These are phyloP conservation scores for Suillia variegata DNA, from an alignment of 2,888 invertebrate genomes.

Conservation along the genomic window DNA sequence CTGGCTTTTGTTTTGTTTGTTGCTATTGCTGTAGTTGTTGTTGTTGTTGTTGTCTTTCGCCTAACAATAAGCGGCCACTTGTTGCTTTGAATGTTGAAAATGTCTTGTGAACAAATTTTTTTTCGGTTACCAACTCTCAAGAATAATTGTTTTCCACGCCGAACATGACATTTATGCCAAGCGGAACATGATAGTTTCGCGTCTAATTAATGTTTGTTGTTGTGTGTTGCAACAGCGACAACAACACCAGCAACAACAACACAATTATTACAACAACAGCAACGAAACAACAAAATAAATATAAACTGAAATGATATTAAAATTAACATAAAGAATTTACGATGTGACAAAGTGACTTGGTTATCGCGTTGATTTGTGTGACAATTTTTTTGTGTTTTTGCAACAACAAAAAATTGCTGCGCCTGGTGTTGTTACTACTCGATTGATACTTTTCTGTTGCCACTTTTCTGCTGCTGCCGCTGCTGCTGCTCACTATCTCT, in stretches of 20 bases:
- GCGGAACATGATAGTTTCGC: conserved; percentile 34
- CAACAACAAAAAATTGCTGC: too few relatives aligned
- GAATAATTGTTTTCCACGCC: conserved; percentile 22
- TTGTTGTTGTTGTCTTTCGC: not conserved
- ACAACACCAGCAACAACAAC: conserved; percentile 15
- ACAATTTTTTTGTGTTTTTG: too few relatives aligned
- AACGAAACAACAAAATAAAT: conserved; percentile 23
- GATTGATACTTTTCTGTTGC: too few relatives aligned
- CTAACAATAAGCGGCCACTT: conserved; percentile 9
- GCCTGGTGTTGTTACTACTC: too few relatives aligned
- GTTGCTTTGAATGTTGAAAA: conserved; percentile 15
- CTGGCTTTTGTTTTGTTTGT: conserved; percentile 11
- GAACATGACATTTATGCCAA: conserved; percentile 39
- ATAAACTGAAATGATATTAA: too few relatives aligned
- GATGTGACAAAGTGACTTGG: conserved; percentile 23
- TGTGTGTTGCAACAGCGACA: too few relatives aligned
- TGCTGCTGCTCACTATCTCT: not conserved
- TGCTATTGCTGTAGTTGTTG: conserved; percentile 31
- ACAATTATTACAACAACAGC: conserved; percentile 45
- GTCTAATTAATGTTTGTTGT: conserved; percentile 36
- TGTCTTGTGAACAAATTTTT: conserved; percentile 8
- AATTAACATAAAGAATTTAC: conserved; percentile 14
- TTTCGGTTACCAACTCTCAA: conserved; percentile 13
- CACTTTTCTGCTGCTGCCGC: too few relatives aligned
- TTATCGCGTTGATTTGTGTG: conserved; percentile 23